phyloP scores from a whole-genome alignment of 2,113 vertebrate genomes.

The Cyprinodon variegatus region DNA sequence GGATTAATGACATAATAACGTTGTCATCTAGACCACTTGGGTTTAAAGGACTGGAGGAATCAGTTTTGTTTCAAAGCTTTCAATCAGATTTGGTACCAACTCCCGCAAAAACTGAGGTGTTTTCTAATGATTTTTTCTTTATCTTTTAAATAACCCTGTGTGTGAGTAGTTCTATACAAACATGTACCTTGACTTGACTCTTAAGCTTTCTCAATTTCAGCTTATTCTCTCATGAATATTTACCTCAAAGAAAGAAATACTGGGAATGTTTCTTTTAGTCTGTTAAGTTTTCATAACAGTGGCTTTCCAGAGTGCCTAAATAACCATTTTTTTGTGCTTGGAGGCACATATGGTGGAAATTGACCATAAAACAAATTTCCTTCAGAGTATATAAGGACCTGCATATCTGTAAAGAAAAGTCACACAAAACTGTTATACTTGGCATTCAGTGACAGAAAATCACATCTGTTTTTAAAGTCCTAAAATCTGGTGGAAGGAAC shows the following conservation, averaged over 20 bases:
- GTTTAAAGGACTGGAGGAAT: neutral
- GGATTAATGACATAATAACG: neutral
- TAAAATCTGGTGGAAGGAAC: neutral
- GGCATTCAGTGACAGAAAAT: conserved; percentile 24
- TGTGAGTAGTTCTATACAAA: neutral
- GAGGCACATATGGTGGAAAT: conserved; percentile 62
- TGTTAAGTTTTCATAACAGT: conserved; percentile 3
- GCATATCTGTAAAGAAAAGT: conserved; percentile 61
- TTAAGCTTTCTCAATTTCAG: neutral
- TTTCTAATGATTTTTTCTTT: neutral
- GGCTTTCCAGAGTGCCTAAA: conserved; percentile 39
- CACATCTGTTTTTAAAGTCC: conserved; percentile 12
- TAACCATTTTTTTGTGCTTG: conserved; percentile 32
- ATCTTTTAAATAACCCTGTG: neutral
- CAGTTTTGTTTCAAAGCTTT: neutral
- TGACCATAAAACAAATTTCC: conserved; percentile 65
- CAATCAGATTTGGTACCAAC: neutral
- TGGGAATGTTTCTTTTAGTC: neutral
- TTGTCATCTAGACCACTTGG: no score
- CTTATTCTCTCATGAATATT: conserved; percentile 3
- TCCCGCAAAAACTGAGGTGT: neutral
- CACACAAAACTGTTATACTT: conserved; percentile 38
- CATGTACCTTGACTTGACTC: neutral
- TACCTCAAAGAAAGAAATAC: neutral
- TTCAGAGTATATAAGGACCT: conserved; percentile 36